Conservation (phyloP, 2,113 vertebrate species). For the Acanthisitta chloris region DNA sequence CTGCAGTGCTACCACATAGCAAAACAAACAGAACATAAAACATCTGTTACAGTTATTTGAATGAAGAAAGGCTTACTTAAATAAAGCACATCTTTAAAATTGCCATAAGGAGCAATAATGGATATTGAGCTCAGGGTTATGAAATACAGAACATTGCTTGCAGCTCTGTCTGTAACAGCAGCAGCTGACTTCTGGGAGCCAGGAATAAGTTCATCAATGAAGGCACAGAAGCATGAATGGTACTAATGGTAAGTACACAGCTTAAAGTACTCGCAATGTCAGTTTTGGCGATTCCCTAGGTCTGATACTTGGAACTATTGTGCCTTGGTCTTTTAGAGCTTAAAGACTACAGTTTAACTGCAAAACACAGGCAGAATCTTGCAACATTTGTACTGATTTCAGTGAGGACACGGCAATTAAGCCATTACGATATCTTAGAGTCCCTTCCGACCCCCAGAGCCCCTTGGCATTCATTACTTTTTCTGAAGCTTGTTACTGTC, state of each 20-base stretch:
- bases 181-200: background rate
- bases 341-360: background rate
- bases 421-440: background rate
- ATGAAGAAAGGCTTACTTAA: constrained; percentile 47
- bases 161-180: background rate
- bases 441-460: background rate
- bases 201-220: background rate
- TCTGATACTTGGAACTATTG: background rate
- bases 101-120: constrained; percentile 30
- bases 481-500: background rate
- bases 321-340: background rate
- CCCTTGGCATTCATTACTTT: background rate
- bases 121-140: background rate
- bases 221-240: constrained; percentile 15
- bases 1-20: background rate
- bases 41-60: constrained; percentile 20
- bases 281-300: background rate
- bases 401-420: background rate
- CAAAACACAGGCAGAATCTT: background rate
- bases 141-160: background rate
- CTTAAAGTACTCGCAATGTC: background rate
- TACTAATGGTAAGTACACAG: background rate
- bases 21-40: constrained; percentile 43
- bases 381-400: background rate
- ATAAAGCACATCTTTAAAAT: constrained; percentile 46